A percentile compares a stretch with the other conserved stretches of the same genome.
phyloP scores from a whole-genome alignment of 2,797 vertebrate genomes.

The Poecile montanus region DNA sequence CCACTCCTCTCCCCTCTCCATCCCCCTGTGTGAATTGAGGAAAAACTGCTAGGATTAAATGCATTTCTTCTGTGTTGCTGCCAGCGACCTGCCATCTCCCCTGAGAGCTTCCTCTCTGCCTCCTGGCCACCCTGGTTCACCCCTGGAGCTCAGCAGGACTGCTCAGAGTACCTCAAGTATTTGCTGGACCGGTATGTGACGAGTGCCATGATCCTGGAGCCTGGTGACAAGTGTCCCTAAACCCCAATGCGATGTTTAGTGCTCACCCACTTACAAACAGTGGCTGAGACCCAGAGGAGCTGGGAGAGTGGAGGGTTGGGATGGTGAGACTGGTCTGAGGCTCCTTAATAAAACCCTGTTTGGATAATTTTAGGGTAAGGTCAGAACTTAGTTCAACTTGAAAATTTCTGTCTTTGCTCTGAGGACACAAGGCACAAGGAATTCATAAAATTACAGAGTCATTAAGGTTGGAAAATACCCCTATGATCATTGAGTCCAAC shows the following conservation, averaged over 20 bases:
- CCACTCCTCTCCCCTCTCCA: neutral
- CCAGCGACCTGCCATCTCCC: constrained; percentile 82
- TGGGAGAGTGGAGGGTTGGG: neutral
- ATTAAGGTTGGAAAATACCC: neutral
- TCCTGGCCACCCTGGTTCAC: constrained; percentile 86
- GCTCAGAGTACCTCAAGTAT: constrained; percentile 85
- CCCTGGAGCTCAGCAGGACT: constrained; percentile 83
- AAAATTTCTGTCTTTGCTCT: neutral
- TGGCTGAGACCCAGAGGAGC: neutral
- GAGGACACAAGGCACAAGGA: neutral
- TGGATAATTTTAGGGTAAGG: neutral
- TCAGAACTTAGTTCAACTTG: neutral
- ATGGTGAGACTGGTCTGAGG: neutral
- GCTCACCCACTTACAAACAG: accelerated
- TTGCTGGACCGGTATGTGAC: constrained; percentile 79
- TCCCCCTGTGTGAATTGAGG: neutral
- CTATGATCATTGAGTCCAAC: neutral
- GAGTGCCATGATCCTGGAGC: accelerated
- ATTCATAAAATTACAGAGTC: neutral
- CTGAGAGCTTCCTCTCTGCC: constrained; percentile 80
- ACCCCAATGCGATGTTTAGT: accelerated
- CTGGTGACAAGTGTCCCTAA: neutral
- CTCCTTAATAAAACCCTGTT: neutral
- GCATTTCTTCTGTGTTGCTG: neutral
- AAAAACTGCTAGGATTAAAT: neutral